Base-by-base conservation (phyloP, 1,140 invertebrate genomes). In the Drosophila dunni region DNA sequence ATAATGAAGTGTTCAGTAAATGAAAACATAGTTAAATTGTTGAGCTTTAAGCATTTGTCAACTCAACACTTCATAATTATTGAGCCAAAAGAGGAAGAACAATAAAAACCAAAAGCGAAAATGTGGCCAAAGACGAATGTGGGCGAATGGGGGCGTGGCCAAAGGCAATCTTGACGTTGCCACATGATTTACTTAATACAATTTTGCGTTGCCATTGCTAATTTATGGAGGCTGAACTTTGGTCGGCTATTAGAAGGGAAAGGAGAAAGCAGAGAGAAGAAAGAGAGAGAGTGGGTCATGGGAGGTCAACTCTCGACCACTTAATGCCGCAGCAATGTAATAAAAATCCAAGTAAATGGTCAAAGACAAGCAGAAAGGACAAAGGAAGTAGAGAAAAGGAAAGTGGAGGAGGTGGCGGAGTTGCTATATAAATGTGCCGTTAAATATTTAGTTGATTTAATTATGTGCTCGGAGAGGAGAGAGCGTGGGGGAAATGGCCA, bases 401-500 rank as follows among this genome's bases (percentile, higher is more conserved):
- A 66, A 67, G 56, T 6, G 24, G 24, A 8, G 62, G 50, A 60
- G 71, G 53, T 6, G 24, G 24, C 3, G 24, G 3, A 29, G 24
- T 29, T 29, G 71, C 48, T 77, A 75, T 77, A 82, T 84, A 88
- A 85, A 85, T 88, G 82, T 79, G 84, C 79, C 84, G 76, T 83
- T 89, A 89, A 89, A 89, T 89, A 89, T 89, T 89, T 89, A 90
- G 78, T 89, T 90, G 84, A 89, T 89, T 89, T 89, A 89, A 89
- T 89, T 89, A 89, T 89, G 84, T 84, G 70, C 56, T 71, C 66
- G 50, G 60, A 20, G 29, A 34, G n/a, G 50, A n/a, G 65, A 24
- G 34, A 42, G 29, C 24, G 44, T 5, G 7, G 56, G 9, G 13
- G 17, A 8, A 33, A 56, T 60, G 69, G 33, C 71, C 78, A 89